Conservation (phyloP, 2,113 vertebrate genomes). For the Ptilonorhynchus violaceus region DNA sequence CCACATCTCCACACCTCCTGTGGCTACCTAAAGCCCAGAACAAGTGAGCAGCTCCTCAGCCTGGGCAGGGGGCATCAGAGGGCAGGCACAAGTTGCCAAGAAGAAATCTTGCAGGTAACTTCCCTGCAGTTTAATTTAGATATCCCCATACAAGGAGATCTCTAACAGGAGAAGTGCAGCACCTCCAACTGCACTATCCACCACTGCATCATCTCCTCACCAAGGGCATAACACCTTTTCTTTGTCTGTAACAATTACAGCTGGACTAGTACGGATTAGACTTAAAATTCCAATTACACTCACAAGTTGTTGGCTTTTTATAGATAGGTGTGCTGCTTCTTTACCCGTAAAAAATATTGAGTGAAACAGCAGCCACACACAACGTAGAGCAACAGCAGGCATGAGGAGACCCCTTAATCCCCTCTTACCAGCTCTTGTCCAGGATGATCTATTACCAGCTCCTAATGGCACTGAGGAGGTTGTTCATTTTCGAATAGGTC, state of each 20-base stretch:
- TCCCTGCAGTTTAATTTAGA: neutral
- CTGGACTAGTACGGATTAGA: neutral
- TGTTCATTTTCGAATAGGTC: neutral
- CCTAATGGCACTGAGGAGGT: neutral
- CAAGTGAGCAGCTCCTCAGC: neutral
- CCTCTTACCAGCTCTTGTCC: neutral
- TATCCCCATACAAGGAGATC: too few species aligned
- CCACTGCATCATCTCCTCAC: neutral
- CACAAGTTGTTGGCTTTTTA: neutral
- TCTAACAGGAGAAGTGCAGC: neutral
- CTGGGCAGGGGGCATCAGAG: neutral
- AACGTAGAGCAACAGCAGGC: neutral
- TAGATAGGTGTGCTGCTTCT: neutral
- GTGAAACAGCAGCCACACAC: neutral
- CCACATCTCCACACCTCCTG: neutral
- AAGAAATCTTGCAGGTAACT: neutral
- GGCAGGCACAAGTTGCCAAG: neutral
- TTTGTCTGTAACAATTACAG: neutral
- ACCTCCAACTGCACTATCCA: neutral
- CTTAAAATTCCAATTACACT: neutral
- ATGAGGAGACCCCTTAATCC: neutral
- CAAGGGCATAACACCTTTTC: neutral
- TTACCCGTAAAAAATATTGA: fast-evolving
- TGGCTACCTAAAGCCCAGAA: neutral
- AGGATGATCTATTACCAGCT: neutral